Percentiles rank a stretch among this genome's conserved stretches.
Evolutionary conservation across 1,140 invertebrate genomes (phyloP).

Genomic region (Armadillidium nasatum): DNA sequence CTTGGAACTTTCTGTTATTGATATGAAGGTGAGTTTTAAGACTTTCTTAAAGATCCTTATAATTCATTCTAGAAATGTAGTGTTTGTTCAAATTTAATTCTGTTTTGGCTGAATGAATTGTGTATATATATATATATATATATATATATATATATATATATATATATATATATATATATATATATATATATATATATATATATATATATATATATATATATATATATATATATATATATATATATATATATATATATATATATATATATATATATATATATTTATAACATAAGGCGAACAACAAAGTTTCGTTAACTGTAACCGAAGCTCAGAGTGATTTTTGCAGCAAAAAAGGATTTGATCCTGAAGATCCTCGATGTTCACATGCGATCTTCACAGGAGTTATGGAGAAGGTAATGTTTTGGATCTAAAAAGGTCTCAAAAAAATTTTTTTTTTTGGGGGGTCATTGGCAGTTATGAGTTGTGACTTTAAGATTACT

Average conservation of each 20-base stretch:
- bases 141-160: slow-evolving; percentile 4
- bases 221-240: too few relatives aligned
- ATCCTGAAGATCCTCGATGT: slow-evolving; percentile 76
- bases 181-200: background rate
- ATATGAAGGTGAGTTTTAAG: slow-evolving; percentile 57
- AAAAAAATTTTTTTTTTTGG: too few relatives aligned
- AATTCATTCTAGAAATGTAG: too few relatives aligned
- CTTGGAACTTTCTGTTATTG: slow-evolving; percentile 68
- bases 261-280: too few relatives aligned
- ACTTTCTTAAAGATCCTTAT: too few relatives aligned
- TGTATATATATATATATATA: background rate
- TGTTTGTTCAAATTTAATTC: too few relatives aligned
- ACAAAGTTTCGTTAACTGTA: slow-evolving; percentile 62
- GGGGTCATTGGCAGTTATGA: too few relatives aligned
- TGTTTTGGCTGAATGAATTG: too few relatives aligned
- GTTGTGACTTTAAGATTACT: too few relatives aligned
- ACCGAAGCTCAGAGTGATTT: slow-evolving; percentile 63
- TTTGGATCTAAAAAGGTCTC: too few relatives aligned
- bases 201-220: too few relatives aligned
- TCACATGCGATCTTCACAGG: slow-evolving; percentile 67
- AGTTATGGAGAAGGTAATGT: slow-evolving; percentile 59
- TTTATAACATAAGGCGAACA: slow-evolving; percentile 48
- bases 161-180: slow-evolving; percentile 2
- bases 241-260: too few relatives aligned
- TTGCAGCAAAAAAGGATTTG: slow-evolving; percentile 59